phyloP scores from a whole-genome alignment of 2,888 invertebrate species.

The Platypus cylindrus region DNA sequence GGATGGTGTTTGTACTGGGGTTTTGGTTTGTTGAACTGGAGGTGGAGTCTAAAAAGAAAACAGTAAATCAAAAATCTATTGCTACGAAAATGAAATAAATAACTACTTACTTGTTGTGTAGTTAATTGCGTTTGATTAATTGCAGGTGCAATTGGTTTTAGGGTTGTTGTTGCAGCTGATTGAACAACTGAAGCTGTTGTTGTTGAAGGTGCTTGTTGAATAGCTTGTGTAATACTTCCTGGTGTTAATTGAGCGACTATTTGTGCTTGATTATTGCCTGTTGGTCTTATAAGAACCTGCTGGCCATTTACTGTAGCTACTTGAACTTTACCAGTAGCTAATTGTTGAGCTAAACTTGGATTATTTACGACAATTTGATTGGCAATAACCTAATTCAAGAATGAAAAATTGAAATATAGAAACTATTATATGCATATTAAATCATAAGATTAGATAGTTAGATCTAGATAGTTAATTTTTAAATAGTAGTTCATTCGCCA shows the following conservation, averaged over 20 bases:
- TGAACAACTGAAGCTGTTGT: slow-evolving; percentile 7
- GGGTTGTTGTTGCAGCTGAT: slow-evolving; percentile 1
- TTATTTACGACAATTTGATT: slow-evolving; percentile 68
- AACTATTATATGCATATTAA: too few species aligned
- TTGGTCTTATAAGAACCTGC: slow-evolving; percentile 67
- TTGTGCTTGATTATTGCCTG: slow-evolving; percentile 67
- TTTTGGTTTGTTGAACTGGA: slow-evolving; percentile 5
- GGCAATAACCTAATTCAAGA: slow-evolving; percentile 38
- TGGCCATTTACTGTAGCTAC: slow-evolving; percentile 76
- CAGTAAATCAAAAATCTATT: slow-evolving; percentile 1
- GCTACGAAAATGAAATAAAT: too few species aligned
- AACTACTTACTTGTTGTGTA: slow-evolving; percentile 5
- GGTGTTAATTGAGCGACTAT: slow-evolving; percentile 58
- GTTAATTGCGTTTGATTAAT: slow-evolving; percentile 4
- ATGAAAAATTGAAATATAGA: too few species aligned
- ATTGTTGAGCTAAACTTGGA: slow-evolving; percentile 63
- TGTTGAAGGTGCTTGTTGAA: slow-evolving; percentile 5
- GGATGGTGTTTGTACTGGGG: slow-evolving; percentile 5
- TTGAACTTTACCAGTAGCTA: slow-evolving; percentile 72
- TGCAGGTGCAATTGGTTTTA: slow-evolving; percentile 4
- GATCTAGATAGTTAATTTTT: too few species aligned
- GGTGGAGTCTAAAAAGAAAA: slow-evolving; percentile 1
- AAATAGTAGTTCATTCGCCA: too few species aligned
- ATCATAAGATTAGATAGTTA: too few species aligned
- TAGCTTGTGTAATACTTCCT: slow-evolving; percentile 23